A percentile compares a stretch with the other conserved stretches of the same genome.
phyloP scores from a whole-genome alignment of 2,113 vertebrate species.

The Aspiorhynchus laticeps region DNA sequence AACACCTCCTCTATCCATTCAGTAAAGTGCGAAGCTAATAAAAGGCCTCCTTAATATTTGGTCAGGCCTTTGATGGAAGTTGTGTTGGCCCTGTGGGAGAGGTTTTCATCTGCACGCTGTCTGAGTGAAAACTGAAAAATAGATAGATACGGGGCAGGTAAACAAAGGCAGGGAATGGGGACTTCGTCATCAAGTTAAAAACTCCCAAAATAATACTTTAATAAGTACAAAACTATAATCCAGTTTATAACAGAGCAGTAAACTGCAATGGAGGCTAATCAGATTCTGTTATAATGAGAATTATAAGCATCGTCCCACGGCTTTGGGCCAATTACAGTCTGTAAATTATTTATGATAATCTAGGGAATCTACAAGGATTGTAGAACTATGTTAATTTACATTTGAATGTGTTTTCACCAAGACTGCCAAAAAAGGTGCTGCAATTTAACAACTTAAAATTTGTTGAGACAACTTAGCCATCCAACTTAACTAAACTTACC shows the following conservation, averaged over 20 bases:
- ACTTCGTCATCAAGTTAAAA: conserved; percentile 60
- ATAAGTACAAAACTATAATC: conserved; percentile 65
- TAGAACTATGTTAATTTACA: neutral
- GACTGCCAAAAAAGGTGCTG: too few species aligned
- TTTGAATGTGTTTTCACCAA: conserved; percentile 1
- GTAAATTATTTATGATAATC: conserved; percentile 89
- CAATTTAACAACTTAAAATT: too few species aligned
- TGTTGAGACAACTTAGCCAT: too few species aligned
- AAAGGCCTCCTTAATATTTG: conserved; percentile 62
- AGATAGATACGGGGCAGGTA: conserved; percentile 50
- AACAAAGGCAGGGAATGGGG: conserved; percentile 54
- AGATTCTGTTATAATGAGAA: conserved; percentile 87
- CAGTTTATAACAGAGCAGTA: conserved; percentile 66
- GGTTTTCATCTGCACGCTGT: conserved; percentile 38
- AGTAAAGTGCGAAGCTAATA: conserved; percentile 62
- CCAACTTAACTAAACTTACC: too few species aligned
- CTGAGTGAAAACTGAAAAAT: conserved; percentile 42
- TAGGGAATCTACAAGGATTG: neutral
- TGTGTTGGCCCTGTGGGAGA: conserved; percentile 49
- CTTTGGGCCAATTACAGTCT: conserved; percentile 87
- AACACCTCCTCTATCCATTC: conserved; percentile 51
- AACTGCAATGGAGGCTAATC: conserved; percentile 82
- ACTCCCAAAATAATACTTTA: conserved; percentile 61
- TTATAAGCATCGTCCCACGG: conserved; percentile 83
- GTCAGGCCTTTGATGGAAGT: conserved; percentile 62